These are phyloP conservation scores for Ichneumoninae sp. DNA, from an alignment of 2,888 invertebrate genomes.

Conservation along the genomic window DNA sequence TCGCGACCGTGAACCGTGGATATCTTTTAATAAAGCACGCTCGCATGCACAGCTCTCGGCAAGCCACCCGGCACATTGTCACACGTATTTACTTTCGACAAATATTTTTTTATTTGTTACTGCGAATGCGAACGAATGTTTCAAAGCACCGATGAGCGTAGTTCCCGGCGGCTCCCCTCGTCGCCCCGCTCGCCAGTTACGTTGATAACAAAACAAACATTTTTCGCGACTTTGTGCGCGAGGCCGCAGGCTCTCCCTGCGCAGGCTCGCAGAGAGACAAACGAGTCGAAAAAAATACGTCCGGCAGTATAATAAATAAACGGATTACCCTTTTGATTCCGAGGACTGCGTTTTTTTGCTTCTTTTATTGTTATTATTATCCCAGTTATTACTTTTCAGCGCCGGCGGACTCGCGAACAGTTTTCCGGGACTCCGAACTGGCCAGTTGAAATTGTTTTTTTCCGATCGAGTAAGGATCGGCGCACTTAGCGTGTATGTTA, in stretches of 20 bases:
- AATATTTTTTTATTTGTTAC: slow-evolving; percentile 36
- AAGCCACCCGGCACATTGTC: slow-evolving; percentile 18
- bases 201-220: slow-evolving; percentile 48
- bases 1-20: neutral
- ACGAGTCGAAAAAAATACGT: slow-evolving; percentile 39
- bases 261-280: slow-evolving; percentile 8
- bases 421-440: neutral
- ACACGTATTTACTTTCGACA: slow-evolving; percentile 49
- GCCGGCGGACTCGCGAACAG: neutral
- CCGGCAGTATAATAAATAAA: slow-evolving; percentile 46
- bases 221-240: slow-evolving; percentile 36
- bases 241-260: neutral
- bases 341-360: neutral
- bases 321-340: slow-evolving; percentile 49
- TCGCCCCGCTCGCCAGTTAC: slow-evolving; percentile 15
- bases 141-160: slow-evolving; percentile 31
- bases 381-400: slow-evolving; percentile 37
- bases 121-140: slow-evolving; percentile 33
- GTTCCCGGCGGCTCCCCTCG: neutral
- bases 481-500: neutral
- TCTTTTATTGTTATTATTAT: slow-evolving; percentile 22
- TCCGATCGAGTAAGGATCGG: neutral
- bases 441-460: neutral
- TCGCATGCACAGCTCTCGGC: neutral
- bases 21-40: slow-evolving; percentile 12